Evolutionary conservation across 1,140 invertebrate species (phyloP).

Genomic region (Choristoneura fumiferana): DNA sequence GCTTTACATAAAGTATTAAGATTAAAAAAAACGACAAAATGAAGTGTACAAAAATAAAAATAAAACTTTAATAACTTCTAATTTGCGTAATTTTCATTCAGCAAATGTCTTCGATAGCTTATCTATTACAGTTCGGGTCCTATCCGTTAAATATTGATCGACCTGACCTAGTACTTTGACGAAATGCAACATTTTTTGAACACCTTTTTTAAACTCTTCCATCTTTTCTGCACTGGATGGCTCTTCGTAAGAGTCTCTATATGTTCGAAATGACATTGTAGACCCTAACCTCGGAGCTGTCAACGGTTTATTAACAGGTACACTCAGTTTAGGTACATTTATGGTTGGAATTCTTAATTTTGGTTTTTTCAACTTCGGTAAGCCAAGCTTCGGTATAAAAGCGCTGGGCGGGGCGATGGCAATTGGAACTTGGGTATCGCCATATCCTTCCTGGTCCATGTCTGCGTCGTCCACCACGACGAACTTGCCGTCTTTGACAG

Average conservation of each 20-base stretch:
- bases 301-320: slow-evolving; percentile 21
- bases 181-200: slow-evolving; percentile 62
- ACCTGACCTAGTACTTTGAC: slow-evolving; percentile 65
- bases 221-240: slow-evolving; percentile 61
- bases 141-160: slow-evolving; percentile 64
- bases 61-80: slow-evolving; percentile 4
- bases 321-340: slow-evolving; percentile 47
- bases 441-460: slow-evolving; percentile 42
- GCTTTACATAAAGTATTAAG: background rate
- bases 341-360: slow-evolving; percentile 47
- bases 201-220: slow-evolving; percentile 67
- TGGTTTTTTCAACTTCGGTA: slow-evolving; percentile 42
- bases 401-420: slow-evolving; percentile 49
- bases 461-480: slow-evolving; percentile 37
- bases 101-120: slow-evolving; percentile 62
- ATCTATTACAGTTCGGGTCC: slow-evolving; percentile 61
- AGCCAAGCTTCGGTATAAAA: slow-evolving; percentile 42
- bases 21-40: background rate
- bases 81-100: slow-evolving; percentile 35
- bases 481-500: slow-evolving; percentile 57
- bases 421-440: slow-evolving; percentile 44
- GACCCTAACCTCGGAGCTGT: slow-evolving; percentile 45
- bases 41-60: slow-evolving; percentile 5
- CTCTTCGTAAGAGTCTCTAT: slow-evolving; percentile 44
- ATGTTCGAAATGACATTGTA: slow-evolving; percentile 32